A percentile compares a stretch with the other conserved stretches of the same genome.
These are phyloP conservation scores for Physeter macrocephalus DNA, from an alignment of 2,113 vertebrate genomes.

Conservation along the genomic window DNA sequence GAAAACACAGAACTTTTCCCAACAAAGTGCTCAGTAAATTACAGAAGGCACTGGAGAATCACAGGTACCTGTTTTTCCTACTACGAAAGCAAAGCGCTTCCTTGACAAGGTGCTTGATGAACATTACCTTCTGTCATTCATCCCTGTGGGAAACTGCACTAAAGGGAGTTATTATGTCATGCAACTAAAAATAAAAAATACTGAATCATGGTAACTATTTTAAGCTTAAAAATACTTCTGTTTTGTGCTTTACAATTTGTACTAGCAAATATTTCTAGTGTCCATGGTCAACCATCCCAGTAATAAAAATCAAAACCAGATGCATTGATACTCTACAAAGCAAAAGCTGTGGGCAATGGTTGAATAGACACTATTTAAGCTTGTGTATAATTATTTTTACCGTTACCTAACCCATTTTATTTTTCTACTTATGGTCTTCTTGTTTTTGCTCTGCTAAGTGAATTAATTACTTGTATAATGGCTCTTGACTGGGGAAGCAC, in stretches of 20 bases:
- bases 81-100: neutral
- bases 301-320: conserved; percentile 22
- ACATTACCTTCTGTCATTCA: neutral
- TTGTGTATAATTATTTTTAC: neutral
- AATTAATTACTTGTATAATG: neutral
- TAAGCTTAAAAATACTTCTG: neutral
- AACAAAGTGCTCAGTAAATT: neutral
- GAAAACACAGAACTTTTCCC: neutral
- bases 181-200: neutral
- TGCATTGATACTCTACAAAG: neutral
- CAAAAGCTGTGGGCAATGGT: neutral
- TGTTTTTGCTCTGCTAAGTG: neutral
- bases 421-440: neutral
- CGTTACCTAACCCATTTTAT: neutral
- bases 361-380: neutral
- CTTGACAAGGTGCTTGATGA: neutral
- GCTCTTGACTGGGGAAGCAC: neutral
- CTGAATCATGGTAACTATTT: neutral
- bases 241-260: neutral
- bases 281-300: neutral
- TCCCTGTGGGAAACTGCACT: neutral
- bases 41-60: neutral
- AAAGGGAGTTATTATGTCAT: neutral
- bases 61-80: neutral
- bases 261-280: conserved; percentile 1